Evolutionary conservation across 2,113 vertebrate genomes (phyloP), one percentile per base, ranked within the genome.

Genomic region (Otolemur garnettii): DNA sequence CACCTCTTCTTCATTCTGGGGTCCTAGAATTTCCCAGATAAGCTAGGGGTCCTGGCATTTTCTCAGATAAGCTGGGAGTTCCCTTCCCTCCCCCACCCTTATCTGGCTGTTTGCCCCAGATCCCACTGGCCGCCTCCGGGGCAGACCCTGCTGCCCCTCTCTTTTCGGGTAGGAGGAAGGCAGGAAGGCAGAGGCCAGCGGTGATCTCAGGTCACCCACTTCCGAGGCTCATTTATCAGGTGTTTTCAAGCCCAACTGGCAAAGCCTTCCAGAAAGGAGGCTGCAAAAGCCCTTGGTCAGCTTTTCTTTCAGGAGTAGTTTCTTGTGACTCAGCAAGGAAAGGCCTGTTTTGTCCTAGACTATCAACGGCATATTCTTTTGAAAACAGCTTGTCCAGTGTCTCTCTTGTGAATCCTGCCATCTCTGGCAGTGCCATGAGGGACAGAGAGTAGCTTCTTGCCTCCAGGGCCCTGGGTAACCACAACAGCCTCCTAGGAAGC

Each of bases 91-190:
- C 45, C 57, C 15, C 12, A 28, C 4, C 75, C 64, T 87, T 50
- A 26, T 75, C 84, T 45, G 93, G 60, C 91, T 38, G 28, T 26
- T 22, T 11, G 75, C 22, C 9, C 3, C 7, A 17, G 15, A n/a
- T 72, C 91, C 94, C 14, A 8, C 68, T 1, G 1, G 79, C 75
- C 53, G 12, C 7, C 42, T 13, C 7, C 30, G 22, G 81, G 94
- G 57, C 81, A n/a, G 62, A 55, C 10, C 82, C 5, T 11, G 28
- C 80, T 78, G 89, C 60, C 78, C 94, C 92, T 82, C 68, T 88
- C 72, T 62, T 59, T 26, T 2, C 57, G 90, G 90, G 42, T 74
- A 68, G 62, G 60, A 53, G 60, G 24, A 57, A 64, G 53, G 57
- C 38, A 0, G 21, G 53, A 26, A 5, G 11, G 33, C 4, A 3